phyloP scores from a whole-genome alignment of 1,140 invertebrate species.

The Lordiphosa clarofinis region DNA sequence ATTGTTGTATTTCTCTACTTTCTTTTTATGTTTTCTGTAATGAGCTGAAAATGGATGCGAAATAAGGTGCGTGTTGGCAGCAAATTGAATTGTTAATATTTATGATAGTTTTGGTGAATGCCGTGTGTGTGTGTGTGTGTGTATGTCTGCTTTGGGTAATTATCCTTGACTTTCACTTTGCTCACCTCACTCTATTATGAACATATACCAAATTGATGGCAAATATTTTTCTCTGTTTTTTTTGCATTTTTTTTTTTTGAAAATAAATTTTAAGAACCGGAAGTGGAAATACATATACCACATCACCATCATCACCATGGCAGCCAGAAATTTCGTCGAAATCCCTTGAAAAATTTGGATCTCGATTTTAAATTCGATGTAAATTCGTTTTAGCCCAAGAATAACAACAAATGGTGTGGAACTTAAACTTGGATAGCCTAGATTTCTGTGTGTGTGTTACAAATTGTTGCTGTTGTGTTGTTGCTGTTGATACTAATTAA shows the following conservation, averaged over 20 bases:
- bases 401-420: conserved; percentile 52
- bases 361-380: conserved; percentile 79
- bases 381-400: conserved; percentile 77
- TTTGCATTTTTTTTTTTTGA: conserved; percentile 44
- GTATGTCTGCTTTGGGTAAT: conserved; percentile 19
- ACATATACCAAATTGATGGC: conserved; percentile 25
- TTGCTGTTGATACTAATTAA: conserved; percentile 26
- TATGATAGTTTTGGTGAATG: conserved; percentile 18
- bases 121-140: conserved; percentile 7
- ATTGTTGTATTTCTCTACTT: conserved; percentile 31
- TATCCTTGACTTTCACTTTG: conserved; percentile 46
- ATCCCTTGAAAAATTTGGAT: conserved; percentile 79
- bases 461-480: conserved; percentile 36
- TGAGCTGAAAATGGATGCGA: conserved; percentile 36
- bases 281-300: conserved; percentile 73
- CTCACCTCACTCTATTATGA: conserved; percentile 44
- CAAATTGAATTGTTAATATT: conserved; percentile 49
- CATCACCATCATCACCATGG: conserved; percentile 79
- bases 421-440: conserved; percentile 28
- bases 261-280: conserved; percentile 56
- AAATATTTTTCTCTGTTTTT: conserved; percentile 27
- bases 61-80: conserved; percentile 45
- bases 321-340: conserved; percentile 75
- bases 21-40: not conserved
- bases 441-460: conserved; percentile 23